Evolutionary conservation across 2,797 vertebrate genomes (phyloP), one percentile per base, ranked within the genome.

Genomic region (Cyclopterus lumpus): DNA sequence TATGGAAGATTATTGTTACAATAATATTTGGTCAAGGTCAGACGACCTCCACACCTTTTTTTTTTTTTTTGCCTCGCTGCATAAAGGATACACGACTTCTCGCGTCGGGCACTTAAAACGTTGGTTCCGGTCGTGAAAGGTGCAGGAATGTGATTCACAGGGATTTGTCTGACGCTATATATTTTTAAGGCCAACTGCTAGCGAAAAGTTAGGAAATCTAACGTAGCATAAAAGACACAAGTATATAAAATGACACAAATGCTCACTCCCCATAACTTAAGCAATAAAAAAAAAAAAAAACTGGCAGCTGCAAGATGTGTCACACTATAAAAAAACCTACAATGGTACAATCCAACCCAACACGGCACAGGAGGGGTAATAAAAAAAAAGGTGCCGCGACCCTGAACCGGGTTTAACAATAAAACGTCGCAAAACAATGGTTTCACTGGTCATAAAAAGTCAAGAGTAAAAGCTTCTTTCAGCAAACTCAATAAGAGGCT

Each of bases 301-400:
- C 67, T 68, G 72, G 73, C 77, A 77, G 83, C 85, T 87, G 77
- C 61, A 38, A 42, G 26, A 70, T 24, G 10, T 7, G 18, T 32
- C 67, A 38, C 38, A 14, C 69, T 51, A 72, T 73, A 78, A 84
- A 75, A 80, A 44, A 3, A n/a, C n/a, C n/a, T 18, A 16, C 67
- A 26, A 2, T 2, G 55, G 59, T 26, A 81, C 81, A 71, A 79
- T 63, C 63, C 9, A 53, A 58, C 54, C n/a, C 55, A 22, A 26
- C 48, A 40, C 55, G 28, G 63, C 46, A 28, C 58, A 46, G 51
- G 61, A 8, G 44, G 62, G 48, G 55, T 7, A 30, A 62, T 18
- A 46, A 48, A 58, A 73, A 3, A 61, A 28, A 28, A 28, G 26
- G 55, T 26, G 34, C 38, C 20, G 60, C 20, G 65, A 53, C 63